Evolutionary conservation across 2,113 vertebrate genomes (phyloP).

Genomic region (Forbesichthys agassizii): DNA sequence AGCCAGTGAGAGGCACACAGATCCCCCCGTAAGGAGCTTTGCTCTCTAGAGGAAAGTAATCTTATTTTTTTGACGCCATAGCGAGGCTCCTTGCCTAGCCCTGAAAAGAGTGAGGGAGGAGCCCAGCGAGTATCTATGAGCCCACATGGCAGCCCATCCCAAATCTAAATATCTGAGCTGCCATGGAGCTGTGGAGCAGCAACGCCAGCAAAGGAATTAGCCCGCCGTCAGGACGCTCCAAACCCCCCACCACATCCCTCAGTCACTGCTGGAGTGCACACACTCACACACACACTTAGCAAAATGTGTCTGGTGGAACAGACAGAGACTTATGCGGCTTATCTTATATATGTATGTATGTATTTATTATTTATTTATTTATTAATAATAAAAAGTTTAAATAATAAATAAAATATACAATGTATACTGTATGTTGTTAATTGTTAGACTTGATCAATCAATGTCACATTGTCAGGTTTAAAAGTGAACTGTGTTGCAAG

Average conservation of each 20-base stretch:
- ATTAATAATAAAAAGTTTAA: background rate
- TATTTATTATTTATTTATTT: no score
- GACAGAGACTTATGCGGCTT: background rate
- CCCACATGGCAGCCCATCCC: slow-evolving; percentile 78
- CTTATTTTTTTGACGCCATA: slow-evolving; percentile 79
- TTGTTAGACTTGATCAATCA: background rate
- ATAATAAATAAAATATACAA: no score
- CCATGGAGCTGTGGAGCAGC: slow-evolving; percentile 65
- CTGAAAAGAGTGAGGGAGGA: slow-evolving; percentile 68
- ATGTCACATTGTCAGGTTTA: slow-evolving; percentile 21
- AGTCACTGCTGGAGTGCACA: slow-evolving; percentile 28
- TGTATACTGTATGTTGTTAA: no score
- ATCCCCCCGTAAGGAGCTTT: slow-evolving; percentile 83
- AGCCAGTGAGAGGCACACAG: slow-evolving; percentile 77
- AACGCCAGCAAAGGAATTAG: slow-evolving; percentile 76
- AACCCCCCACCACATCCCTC: slow-evolving; percentile 52
- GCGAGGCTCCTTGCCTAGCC: slow-evolving; percentile 69
- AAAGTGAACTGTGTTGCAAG: slow-evolving; percentile 13
- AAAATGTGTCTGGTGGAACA: background rate
- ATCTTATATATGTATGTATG: background rate
- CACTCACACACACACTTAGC: slow-evolving; percentile 15
- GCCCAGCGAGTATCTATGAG: slow-evolving; percentile 72
- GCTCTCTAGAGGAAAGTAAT: slow-evolving; percentile 82
- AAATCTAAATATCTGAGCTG: slow-evolving; percentile 80
- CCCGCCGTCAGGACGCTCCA: slow-evolving; percentile 65